Evolutionary conservation across 2,113 vertebrate genomes (phyloP).

Genomic region (Ctenomys sociabilis): DNA sequence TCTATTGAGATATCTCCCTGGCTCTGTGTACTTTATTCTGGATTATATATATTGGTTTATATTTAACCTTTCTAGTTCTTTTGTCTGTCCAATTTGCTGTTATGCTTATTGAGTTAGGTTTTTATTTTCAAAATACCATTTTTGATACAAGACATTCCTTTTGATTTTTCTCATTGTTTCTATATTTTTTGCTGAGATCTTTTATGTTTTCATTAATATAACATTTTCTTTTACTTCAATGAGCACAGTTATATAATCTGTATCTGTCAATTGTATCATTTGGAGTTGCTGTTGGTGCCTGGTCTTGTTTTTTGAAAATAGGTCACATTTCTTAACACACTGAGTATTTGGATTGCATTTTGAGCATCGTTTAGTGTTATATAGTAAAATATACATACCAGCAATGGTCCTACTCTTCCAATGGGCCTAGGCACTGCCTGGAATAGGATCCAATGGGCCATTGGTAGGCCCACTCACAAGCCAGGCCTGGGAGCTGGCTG

Average conservation of each 20-base stretch:
- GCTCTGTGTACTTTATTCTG: not conserved
- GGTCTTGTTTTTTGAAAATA: slow-evolving; percentile 34
- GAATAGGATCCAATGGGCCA: too few species aligned
- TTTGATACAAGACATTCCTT: not conserved
- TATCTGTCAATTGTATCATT: not conserved
- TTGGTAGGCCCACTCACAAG: too few species aligned
- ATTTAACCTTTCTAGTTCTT: not conserved
- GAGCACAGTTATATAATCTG: not conserved
- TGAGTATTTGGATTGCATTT: not conserved
- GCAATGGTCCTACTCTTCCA: too few species aligned
- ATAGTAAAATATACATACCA: too few species aligned
- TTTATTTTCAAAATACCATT: slow-evolving; percentile 24
- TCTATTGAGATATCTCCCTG: too few species aligned
- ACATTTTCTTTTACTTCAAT: slow-evolving; percentile 4
- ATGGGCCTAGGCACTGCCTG: too few species aligned
- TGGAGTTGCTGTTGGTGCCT: not conserved
- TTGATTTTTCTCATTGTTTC: not conserved
- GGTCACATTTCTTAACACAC: not conserved
- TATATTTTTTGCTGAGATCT: not conserved
- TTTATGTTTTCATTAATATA: not conserved
- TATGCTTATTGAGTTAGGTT: not conserved
- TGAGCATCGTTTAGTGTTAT: not conserved
- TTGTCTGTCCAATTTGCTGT: not conserved
- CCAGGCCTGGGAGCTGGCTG: too few species aligned
- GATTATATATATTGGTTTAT: not conserved